Percentiles rank a stretch among this genome's conserved stretches.
Conservation (phyloP, 2,113 vertebrate species). For the Talpa occidentalis region DNA sequence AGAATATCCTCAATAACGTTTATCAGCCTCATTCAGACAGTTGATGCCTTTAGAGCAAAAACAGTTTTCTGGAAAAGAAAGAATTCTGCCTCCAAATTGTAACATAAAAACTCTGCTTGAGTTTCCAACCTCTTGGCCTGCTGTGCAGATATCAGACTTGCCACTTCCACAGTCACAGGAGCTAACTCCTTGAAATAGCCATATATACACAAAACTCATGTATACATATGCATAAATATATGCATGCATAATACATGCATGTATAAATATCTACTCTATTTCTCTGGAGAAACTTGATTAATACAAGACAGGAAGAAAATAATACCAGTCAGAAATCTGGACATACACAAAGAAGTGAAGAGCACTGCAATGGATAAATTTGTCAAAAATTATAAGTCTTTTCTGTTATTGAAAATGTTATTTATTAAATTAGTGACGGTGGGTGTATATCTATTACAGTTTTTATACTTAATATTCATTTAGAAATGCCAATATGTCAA, state of each 20-base stretch:
- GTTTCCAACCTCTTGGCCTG: background rate
- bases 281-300: background rate
- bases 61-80: background rate
- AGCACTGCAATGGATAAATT: background rate
- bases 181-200: background rate
- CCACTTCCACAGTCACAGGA: background rate
- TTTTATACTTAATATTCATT: background rate
- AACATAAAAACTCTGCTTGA: background rate
- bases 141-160: background rate
- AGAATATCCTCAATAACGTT: background rate
- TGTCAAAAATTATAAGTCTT: background rate
- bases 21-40: background rate
- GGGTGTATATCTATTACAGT: background rate
- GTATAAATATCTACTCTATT: background rate
- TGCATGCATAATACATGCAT: no score
- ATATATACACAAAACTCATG: no score
- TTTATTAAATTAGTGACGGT: background rate
- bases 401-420: background rate
- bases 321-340: background rate
- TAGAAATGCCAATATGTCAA: background rate
- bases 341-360: background rate
- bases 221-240: no score
- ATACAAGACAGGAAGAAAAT: background rate
- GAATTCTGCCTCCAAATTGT: background rate
- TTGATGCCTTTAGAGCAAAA: background rate